A percentile compares a stretch with the other conserved stretches of the same genome.
phyloP scores from a whole-genome alignment of 2,888 invertebrate species.

The Bruchidius siliquastri region DNA sequence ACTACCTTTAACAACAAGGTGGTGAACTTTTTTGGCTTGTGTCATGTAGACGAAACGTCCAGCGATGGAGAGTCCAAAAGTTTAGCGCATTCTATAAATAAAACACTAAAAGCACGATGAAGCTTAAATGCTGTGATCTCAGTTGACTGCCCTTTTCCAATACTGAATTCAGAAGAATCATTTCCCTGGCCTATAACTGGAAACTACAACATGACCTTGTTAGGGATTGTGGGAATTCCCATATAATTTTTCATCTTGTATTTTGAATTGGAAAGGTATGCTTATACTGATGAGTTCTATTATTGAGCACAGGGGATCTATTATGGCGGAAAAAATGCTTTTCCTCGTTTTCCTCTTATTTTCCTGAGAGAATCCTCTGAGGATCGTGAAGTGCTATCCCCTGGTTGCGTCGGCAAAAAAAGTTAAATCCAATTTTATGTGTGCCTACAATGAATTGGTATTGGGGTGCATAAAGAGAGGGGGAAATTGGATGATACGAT shows the following conservation, averaged over 20 bases:
- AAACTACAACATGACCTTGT: neutral
- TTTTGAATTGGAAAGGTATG: no score
- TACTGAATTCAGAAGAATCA: no score
- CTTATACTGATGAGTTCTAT: neutral
- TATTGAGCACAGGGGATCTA: neutral
- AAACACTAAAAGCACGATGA: no score
- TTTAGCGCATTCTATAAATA: no score
- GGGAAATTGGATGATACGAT: neutral
- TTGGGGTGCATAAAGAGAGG: neutral
- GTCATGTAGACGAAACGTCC: no score
- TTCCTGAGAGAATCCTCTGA: neutral
- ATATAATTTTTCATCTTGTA: neutral
- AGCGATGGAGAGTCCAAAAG: no score
- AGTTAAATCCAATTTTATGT: neutral
- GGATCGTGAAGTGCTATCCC: neutral
- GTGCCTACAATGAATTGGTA: neutral
- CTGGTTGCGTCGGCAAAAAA: neutral
- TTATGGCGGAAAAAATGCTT: neutral
- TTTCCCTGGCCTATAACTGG: neutral
- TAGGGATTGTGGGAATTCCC: neutral
- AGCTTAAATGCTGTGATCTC: no score
- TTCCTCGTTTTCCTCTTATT: neutral
- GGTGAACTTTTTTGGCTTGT: no score
- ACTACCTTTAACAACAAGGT: no score
- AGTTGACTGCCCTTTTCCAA: no score